Conservation (phyloP, 2,113 vertebrate genomes). For the Nycticorax nycticorax region DNA sequence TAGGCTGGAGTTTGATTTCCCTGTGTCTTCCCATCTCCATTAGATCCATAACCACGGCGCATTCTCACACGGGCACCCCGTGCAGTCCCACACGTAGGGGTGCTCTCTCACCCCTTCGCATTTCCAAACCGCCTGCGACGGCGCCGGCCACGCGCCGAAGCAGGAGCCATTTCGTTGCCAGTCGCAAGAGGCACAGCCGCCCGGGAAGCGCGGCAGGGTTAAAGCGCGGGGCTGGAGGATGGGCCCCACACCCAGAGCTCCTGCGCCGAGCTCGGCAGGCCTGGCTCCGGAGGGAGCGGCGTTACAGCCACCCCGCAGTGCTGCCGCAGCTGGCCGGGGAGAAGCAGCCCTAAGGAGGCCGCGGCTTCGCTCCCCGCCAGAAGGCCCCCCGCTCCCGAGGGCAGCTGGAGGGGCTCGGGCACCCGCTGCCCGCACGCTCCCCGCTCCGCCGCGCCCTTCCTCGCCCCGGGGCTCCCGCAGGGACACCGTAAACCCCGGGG, state of each 20-base stretch:
- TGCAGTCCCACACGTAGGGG: fast-evolving
- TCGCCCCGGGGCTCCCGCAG: not conserved
- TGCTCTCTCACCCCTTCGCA: fast-evolving
- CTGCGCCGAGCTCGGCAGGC: not conserved
- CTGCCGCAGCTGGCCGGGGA: not conserved
- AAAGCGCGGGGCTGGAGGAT: fast-evolving
- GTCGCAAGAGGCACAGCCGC: not conserved
- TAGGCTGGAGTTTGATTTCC: not conserved
- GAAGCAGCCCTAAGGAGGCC: not conserved
- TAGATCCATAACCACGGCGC: fast-evolving
- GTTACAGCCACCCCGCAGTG: not conserved
- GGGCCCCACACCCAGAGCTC: not conserved
- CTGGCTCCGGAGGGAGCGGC: not conserved
- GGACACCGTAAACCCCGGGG: fast-evolving
- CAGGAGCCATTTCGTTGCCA: not conserved
- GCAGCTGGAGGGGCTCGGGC: not conserved
- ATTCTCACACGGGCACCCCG: fast-evolving
- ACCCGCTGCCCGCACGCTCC: not conserved
- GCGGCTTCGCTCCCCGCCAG: not conserved
- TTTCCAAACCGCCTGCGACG: not conserved
- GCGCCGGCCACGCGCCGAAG: not conserved
- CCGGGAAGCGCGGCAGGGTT: not conserved
- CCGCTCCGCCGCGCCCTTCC: not conserved
- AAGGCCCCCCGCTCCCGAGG: not conserved
- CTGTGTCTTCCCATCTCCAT: not conserved